Evolutionary conservation across 2,113 vertebrate genomes (phyloP).

Genomic region (Gobius niger): DNA sequence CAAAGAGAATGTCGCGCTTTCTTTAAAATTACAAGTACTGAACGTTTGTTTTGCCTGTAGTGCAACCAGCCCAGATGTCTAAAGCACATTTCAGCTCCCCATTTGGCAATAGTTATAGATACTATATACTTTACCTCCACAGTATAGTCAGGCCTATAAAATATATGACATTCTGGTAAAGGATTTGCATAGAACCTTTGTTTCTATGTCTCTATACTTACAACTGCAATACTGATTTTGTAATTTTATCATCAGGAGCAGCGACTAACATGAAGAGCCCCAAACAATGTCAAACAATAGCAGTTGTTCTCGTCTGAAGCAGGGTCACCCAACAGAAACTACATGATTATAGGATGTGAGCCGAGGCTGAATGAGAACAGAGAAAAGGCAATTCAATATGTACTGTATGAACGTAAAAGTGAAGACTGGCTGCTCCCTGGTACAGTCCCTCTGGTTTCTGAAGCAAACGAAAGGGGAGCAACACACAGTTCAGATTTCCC

Average conservation of each 20-base stretch:
- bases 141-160: slow-evolving; percentile 66
- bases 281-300: slow-evolving; percentile 56
- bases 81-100: slow-evolving; percentile 60
- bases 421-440: slow-evolving; percentile 68
- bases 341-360: slow-evolving; percentile 30
- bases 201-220: slow-evolving; percentile 72
- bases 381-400: slow-evolving; percentile 76
- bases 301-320: slow-evolving; percentile 62
- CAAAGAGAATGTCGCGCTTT: slow-evolving; percentile 57
- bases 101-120: slow-evolving; percentile 72
- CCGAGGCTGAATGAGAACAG: slow-evolving; percentile 65
- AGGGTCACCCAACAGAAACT: slow-evolving; percentile 58
- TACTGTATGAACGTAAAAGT: slow-evolving; percentile 60
- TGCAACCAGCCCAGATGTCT: slow-evolving; percentile 50
- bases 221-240: slow-evolving; percentile 68
- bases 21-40: slow-evolving; percentile 54
- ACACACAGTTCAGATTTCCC: slow-evolving; percentile 82
- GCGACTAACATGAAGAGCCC: slow-evolving; percentile 57
- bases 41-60: slow-evolving; percentile 48
- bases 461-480: slow-evolving; percentile 78
- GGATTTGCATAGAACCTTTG: slow-evolving; percentile 81
- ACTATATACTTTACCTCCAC: slow-evolving; percentile 65
- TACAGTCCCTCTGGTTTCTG: slow-evolving; percentile 72
- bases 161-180: slow-evolving; percentile 70
- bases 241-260: slow-evolving; percentile 57